These are phyloP conservation scores for Pegoplata infirma DNA, from an alignment of 2,888 invertebrate genomes.

Conservation along the genomic window DNA sequence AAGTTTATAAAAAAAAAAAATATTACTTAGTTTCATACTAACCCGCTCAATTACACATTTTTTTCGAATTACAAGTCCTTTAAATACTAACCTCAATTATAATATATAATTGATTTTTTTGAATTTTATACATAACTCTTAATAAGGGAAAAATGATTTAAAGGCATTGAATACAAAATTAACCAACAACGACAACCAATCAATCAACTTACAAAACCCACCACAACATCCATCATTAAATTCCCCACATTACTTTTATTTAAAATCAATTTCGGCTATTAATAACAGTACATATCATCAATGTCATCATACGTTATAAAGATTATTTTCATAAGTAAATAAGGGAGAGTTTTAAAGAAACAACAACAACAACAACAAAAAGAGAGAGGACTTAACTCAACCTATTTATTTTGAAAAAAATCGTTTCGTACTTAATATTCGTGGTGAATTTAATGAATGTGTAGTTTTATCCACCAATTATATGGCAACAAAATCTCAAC, in stretches of 20 bases:
- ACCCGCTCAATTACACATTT: conserved; percentile 46
- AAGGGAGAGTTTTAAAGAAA: conserved; percentile 41
- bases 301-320: not conserved
- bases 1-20: conserved; percentile 44
- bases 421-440: conserved; percentile 27
- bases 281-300: conserved; percentile 10
- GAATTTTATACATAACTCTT: not conserved
- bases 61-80: conserved; percentile 30
- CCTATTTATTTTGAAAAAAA: conserved; percentile 17
- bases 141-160: conserved; percentile 22
- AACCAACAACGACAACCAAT: conserved; percentile 29
- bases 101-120: not conserved
- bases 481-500: not conserved
- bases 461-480: not conserved
- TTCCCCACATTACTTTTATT: conserved; percentile 22
- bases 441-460: conserved; percentile 37
- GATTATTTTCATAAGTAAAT: conserved; percentile 38
- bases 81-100: conserved; percentile 33
- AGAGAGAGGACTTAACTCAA: conserved; percentile 43
- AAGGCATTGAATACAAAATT: conserved; percentile 41
- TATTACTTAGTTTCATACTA: conserved; percentile 54
- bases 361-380: conserved; percentile 16
- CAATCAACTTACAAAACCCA: conserved; percentile 36
- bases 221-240: conserved; percentile 20
- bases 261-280: conserved; percentile 15